Conservation (phyloP, 2,888 invertebrate species). For the Eugnorisma glareosa region DNA sequence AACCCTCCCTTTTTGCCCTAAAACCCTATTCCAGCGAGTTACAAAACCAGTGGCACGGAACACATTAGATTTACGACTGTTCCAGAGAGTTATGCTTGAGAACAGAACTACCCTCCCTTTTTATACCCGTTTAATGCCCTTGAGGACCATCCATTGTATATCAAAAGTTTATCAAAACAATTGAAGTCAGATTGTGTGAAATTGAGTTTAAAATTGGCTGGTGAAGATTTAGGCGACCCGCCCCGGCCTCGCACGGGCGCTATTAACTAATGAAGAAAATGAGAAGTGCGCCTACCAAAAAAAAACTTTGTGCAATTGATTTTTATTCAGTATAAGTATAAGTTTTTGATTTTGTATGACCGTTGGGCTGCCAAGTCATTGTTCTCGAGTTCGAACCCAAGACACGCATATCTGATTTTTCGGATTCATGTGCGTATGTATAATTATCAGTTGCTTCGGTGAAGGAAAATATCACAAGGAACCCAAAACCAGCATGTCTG, state of each 20-base stretch:
- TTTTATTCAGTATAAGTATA: not conserved
- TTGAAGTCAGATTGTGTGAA: not conserved
- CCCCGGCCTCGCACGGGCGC: not conserved
- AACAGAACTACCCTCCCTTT: not conserved
- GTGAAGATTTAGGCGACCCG: not conserved
- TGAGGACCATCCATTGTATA: not conserved
- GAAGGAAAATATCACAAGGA: no score
- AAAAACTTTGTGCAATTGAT: not conserved
- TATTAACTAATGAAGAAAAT: not conserved
- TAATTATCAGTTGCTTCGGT: no score
- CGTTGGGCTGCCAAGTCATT: no score
- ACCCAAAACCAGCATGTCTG: no score
- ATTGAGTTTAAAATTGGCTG: not conserved
- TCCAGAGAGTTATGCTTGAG: not conserved
- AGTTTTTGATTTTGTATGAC: no score
- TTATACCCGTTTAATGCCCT: not conserved
- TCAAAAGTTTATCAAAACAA: constrained; percentile 1
- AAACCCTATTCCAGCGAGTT: not conserved
- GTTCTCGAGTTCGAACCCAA: no score
- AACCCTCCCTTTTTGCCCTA: no score
- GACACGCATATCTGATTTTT: no score
- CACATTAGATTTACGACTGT: constrained; percentile 16
- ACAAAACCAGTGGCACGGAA: not conserved
- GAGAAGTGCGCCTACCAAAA: not conserved
- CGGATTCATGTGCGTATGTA: no score